Base-by-base conservation (phyloP, 2,113 vertebrate species). In the Oreochromis aureus region DNA sequence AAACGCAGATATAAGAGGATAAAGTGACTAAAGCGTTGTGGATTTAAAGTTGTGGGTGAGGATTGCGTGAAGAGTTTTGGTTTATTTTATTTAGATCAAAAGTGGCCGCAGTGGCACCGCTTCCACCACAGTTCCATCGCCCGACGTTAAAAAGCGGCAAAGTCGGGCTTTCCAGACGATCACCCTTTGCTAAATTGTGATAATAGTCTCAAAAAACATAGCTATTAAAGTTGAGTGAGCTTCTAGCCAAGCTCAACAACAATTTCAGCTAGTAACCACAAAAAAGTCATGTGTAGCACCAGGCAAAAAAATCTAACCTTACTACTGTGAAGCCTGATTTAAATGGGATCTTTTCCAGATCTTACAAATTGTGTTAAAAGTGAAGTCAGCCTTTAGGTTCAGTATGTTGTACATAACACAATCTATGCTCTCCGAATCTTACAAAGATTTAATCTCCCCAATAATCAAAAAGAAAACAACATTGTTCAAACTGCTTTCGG, bases 51-150 rank as follows among this genome's bases (percentile, higher is more conserved):
- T 87, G 81, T 63, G 86, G 81, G 7, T 73, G 84, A 85, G 10
- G n/a, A 83, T 71, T 91, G 86, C 39, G 36, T 39, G 41, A 80
- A 71, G 46, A 89, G 80, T 18, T 11, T n/a, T 1, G 58, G 16
- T 80, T 16, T 34, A 27, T 82, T 80, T 84, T 56, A 34, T 54
- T 79, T 24, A 41, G 48, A 88, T 84, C 76, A 87, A 89, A 91
- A 89, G 86, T 55, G 61, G 19, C 34, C 61, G 36, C 5, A 6
- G 79, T 18, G 51, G 30, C 59, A 30, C 81, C 19, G 5, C 66
- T 90, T 54, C 36, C 41, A 83, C 13, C 44, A 73, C 63, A 6
- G 24, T 48, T 5, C 24, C 30, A 53, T 78, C 6, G 0, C 39
- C 63, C 24, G 7, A 1, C 32, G 2, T 36, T 27, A 18, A 76